These are phyloP conservation scores for Sceloporus tristichus DNA, from an alignment of 2,113 vertebrate genomes.

Conservation along the genomic window DNA sequence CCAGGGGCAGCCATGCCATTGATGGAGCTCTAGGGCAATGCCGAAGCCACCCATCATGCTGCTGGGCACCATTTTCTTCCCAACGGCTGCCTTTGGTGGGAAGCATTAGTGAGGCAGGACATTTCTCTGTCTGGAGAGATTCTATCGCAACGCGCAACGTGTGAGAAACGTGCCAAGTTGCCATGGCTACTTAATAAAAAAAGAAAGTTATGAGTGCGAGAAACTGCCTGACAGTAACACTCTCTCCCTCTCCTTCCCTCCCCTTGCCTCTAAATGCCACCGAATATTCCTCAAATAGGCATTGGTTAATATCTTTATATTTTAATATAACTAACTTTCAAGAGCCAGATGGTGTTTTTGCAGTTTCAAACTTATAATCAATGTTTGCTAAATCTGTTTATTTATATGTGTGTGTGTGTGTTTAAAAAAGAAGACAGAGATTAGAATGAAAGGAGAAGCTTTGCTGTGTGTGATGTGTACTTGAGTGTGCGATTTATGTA, in stretches of 20 bases:
- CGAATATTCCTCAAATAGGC: slow-evolving; percentile 43
- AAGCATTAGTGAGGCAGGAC: not conserved
- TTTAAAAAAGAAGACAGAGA: slow-evolving; percentile 27
- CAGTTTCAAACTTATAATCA: slow-evolving; percentile 80
- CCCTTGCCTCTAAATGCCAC: slow-evolving; percentile 10
- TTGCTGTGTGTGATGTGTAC: not conserved
- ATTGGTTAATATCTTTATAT: slow-evolving; percentile 46
- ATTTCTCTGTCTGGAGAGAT: not conserved
- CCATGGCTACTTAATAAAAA: slow-evolving; percentile 47
- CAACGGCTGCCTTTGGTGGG: not conserved
- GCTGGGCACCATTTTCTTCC: accelerated
- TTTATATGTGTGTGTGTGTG: slow-evolving; percentile 23
- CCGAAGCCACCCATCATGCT: not conserved
- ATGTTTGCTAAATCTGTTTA: slow-evolving; percentile 80
- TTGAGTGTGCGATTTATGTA: too few relatives aligned
- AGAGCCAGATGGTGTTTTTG: slow-evolving; percentile 80
- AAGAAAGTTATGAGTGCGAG: slow-evolving; percentile 54
- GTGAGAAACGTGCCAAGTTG: slow-evolving; percentile 47
- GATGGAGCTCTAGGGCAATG: not conserved
- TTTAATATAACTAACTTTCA: slow-evolving; percentile 55
- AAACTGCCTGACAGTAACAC: slow-evolving; percentile 38
- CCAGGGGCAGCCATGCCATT: not conserved
- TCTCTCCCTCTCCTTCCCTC: not conserved
- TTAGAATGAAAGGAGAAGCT: slow-evolving; percentile 46
- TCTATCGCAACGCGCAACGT: slow-evolving; percentile 61